Conservation (phyloP, 1,140 invertebrate genomes). For the Drosophila kanapiae region DNA sequence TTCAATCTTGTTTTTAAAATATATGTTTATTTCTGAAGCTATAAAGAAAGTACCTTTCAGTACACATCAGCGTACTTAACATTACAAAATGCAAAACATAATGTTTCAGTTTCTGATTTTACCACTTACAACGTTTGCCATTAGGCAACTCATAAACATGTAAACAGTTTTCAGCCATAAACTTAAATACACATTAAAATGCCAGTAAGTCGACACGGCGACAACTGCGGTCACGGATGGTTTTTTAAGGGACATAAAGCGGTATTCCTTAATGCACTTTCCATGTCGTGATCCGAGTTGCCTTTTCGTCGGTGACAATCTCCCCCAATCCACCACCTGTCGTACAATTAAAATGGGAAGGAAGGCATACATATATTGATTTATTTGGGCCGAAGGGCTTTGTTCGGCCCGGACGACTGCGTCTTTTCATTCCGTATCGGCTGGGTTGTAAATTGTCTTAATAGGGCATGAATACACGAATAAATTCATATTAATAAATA, state of each 20-base stretch:
- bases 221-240: constrained; percentile 36
- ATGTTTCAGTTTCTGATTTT: constrained; percentile 5
- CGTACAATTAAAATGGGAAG: constrained; percentile 63
- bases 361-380: constrained; percentile 63
- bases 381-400: constrained; percentile 46
- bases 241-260: constrained; percentile 36
- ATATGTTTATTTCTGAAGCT: no score
- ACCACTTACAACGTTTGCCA: constrained; percentile 5
- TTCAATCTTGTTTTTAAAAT: no score
- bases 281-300: constrained; percentile 41
- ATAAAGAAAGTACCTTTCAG: background rate
- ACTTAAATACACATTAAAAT: constrained; percentile 64
- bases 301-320: constrained; percentile 4
- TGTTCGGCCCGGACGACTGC: constrained; percentile 11
- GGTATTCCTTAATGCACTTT: constrained; percentile 67
- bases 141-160: constrained; percentile 30
- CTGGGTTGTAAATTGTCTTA: constrained; percentile 15
- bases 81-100: constrained; percentile 11
- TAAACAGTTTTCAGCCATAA: constrained; percentile 44
- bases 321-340: constrained; percentile 24
- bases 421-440: constrained; percentile 6
- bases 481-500: constrained; percentile 26
- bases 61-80: background rate
- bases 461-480: constrained; percentile 17
- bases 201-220: constrained; percentile 22